A percentile compares a stretch with the other conserved stretches of the same genome.
Evolutionary conservation across 1,140 invertebrate species (phyloP).

Genomic region (Drosophila varians): DNA sequence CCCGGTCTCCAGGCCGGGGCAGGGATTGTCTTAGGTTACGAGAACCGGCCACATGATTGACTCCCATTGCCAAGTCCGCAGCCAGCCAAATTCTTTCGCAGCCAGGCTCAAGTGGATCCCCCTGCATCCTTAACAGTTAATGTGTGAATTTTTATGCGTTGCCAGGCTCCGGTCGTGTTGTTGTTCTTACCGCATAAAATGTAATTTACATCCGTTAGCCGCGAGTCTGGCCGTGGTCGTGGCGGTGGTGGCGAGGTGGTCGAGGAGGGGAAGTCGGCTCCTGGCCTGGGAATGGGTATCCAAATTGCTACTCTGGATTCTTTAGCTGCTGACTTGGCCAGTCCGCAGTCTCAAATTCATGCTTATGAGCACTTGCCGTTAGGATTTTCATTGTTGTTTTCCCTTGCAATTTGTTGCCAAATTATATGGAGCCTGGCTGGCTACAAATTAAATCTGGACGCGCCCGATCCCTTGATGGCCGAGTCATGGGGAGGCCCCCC

Average conservation of each 20-base stretch:
- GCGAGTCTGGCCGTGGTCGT: constrained; percentile 20
- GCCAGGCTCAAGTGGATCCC: constrained; percentile 25
- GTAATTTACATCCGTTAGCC: constrained; percentile 81
- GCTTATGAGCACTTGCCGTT: constrained; percentile 67
- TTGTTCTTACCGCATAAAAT: constrained; percentile 78
- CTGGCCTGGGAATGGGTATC: not conserved
- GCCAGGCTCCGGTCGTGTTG: constrained; percentile 70
- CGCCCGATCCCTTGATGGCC: not conserved
- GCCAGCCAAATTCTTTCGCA: constrained; percentile 33
- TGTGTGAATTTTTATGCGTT: constrained; percentile 82
- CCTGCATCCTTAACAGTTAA: constrained; percentile 75
- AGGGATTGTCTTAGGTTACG: constrained; percentile 21
- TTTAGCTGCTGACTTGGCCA: constrained; percentile 21
- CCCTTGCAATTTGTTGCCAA: constrained; percentile 34
- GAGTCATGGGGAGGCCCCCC: constrained; percentile 22
- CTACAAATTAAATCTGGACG: constrained; percentile 26
- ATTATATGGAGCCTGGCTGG: constrained; percentile 41
- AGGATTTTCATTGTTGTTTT: constrained; percentile 66
- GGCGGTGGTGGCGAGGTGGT: no score
- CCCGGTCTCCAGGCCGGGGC: not conserved
- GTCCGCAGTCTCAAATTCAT: constrained; percentile 32
- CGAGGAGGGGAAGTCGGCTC: not conserved
- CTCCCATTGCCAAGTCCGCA: constrained; percentile 61
- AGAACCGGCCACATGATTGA: constrained; percentile 70
- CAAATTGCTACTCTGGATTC: constrained; percentile 67